Evolutionary conservation across 92 coral and sea anemone genomes (phyloP).

Genomic region (Chrysogorgia sp.): DNA sequence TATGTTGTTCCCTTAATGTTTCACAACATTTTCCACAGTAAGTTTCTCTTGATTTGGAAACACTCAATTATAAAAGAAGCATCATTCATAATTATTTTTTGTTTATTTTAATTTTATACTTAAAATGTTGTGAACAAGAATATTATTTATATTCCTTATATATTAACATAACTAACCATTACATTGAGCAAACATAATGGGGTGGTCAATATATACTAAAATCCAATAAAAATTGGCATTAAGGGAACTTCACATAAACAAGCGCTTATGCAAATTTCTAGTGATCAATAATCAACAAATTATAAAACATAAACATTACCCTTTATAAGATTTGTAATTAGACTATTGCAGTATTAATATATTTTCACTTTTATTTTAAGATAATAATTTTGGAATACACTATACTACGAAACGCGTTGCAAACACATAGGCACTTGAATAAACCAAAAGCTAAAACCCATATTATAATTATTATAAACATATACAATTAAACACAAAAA

Average conservation of each 20-base stretch:
- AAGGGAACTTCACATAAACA: not conserved
- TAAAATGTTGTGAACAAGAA: constrained; percentile 7
- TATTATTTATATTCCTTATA: not conserved
- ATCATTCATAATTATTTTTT: too few species aligned
- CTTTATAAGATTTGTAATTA: too few species aligned
- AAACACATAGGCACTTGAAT: too few species aligned
- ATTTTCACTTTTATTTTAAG: too few species aligned
- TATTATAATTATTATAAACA: too few species aligned
- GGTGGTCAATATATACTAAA: not conserved
- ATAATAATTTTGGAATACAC: too few species aligned
- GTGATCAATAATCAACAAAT: not conserved
- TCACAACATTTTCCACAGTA: constrained; percentile 8
- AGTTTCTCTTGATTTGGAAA: not conserved
- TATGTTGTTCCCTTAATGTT: not conserved
- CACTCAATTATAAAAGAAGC: not conserved
- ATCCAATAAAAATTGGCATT: not conserved
- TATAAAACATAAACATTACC: not conserved
- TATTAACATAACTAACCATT: not conserved
- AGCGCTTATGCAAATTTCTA: not conserved
- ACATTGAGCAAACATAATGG: not conserved
- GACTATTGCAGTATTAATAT: too few species aligned
- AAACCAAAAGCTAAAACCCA: too few species aligned
- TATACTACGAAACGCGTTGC: too few species aligned
- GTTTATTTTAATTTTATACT: too few species aligned
- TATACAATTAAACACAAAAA: too few species aligned